Conservation (phyloP, 2,113 vertebrate genomes). For the Chloroceryle aenea region DNA sequence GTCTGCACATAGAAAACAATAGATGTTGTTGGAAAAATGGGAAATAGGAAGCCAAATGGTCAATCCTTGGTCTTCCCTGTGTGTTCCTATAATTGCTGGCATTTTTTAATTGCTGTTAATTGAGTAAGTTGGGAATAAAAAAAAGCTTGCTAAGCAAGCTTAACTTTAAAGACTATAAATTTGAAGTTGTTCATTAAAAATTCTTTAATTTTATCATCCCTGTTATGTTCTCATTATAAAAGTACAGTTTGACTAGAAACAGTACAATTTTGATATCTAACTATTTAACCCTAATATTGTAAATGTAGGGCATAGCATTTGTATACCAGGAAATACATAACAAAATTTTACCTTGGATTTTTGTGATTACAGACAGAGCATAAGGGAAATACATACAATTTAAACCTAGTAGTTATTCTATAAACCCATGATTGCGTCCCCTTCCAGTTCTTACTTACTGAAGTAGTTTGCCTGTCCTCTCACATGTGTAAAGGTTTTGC, state of each 20-base stretch:
- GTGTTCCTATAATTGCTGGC: neutral
- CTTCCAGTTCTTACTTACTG: neutral
- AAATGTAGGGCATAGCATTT: neutral
- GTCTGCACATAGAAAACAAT: neutral
- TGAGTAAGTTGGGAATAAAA: neutral
- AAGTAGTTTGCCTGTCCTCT: neutral
- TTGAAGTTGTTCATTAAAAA: neutral
- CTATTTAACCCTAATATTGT: neutral
- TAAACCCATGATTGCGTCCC: neutral
- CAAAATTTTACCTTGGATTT: neutral
- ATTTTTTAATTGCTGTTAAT: slow-evolving; percentile 3
- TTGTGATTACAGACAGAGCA: neutral
- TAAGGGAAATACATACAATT: neutral
- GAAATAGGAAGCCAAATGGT: neutral
- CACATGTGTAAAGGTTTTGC: neutral
- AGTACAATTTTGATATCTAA: neutral
- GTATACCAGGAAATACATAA: neutral
- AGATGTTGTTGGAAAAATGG: neutral
- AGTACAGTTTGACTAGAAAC: neutral
- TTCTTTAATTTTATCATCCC: neutral
- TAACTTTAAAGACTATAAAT: neutral
- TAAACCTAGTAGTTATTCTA: neutral
- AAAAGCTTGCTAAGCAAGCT: neutral
- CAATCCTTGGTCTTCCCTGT: neutral
- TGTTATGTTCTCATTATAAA: neutral